Evolutionary conservation across 2,888 invertebrate species (phyloP).

Genomic region (Drosophila meridiana): DNA sequence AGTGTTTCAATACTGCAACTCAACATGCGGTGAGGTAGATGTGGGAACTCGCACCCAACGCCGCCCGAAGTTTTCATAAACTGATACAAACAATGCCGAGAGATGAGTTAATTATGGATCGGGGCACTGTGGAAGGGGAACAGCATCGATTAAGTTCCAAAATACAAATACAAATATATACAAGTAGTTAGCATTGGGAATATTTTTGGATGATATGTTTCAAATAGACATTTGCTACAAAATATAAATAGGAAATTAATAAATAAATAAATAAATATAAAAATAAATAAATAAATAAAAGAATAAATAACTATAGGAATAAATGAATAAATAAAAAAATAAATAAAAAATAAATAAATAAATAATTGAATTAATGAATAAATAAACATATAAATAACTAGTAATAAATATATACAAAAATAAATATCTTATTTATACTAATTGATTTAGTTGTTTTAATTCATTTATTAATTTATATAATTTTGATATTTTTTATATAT

Average conservation of each 20-base stretch:
- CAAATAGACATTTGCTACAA: background rate
- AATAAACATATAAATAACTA: too few relatives aligned
- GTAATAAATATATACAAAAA: too few relatives aligned
- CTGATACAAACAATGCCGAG: slow-evolving; percentile 27
- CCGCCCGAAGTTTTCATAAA: slow-evolving; percentile 36
- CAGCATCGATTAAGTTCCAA: background rate
- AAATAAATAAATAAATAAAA: background rate
- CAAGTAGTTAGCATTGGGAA: background rate
- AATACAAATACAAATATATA: slow-evolving; percentile 1
- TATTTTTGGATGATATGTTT: background rate
- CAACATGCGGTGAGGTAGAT: slow-evolving; percentile 25
- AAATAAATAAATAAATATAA: background rate
- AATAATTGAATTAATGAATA: too few relatives aligned
- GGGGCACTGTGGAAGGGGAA: background rate
- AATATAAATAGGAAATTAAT: background rate
- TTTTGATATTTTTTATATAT: too few relatives aligned
- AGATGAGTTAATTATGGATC: slow-evolving; percentile 44
- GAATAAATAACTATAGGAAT: background rate
- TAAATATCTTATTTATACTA: too few relatives aligned
- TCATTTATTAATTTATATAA: too few relatives aligned
- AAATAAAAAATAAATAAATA: too few relatives aligned
- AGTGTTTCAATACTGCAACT: slow-evolving; percentile 46
- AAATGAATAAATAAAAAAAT: too few relatives aligned
- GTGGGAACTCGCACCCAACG: slow-evolving; percentile 10
- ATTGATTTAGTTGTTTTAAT: too few relatives aligned